Percentiles rank a stretch among this genome's conserved stretches.
phyloP scores from a whole-genome alignment of 2,797 vertebrate species.

The Furcifer pardalis region DNA sequence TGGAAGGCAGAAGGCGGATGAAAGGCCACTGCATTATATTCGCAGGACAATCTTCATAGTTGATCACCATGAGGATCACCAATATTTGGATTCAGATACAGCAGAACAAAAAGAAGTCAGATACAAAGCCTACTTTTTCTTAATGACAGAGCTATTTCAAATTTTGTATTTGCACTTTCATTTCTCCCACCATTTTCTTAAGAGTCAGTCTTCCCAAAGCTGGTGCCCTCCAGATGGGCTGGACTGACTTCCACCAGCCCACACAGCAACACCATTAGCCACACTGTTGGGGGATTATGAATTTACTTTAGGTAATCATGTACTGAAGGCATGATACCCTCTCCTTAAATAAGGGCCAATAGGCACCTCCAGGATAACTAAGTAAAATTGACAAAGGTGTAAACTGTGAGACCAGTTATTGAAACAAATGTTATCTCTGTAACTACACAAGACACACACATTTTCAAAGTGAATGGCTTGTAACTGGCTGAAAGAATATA shows the following conservation, averaged over 20 bases:
- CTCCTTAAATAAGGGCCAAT: not conserved
- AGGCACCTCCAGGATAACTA: not conserved
- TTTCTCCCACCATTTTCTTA: not conserved
- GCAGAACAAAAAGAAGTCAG: too few relatives aligned
- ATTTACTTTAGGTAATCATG: not conserved
- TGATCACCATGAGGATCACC: too few relatives aligned
- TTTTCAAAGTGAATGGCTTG: not conserved
- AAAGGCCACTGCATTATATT: too few relatives aligned
- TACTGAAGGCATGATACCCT: not conserved
- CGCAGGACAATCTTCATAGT: too few relatives aligned
- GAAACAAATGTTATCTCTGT: not conserved
- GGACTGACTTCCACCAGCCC: not conserved
- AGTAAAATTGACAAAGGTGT: not conserved
- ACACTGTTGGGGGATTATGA: not conserved
- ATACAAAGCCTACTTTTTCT: not conserved
- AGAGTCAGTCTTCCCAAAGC: not conserved
- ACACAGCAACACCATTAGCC: not conserved
- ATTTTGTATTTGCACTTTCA: not conserved
- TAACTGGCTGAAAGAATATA: not conserved
- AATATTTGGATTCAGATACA: too few relatives aligned
- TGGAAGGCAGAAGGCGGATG: too few relatives aligned
- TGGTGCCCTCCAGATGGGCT: not conserved
- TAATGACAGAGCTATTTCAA: not conserved
- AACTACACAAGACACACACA: not conserved
- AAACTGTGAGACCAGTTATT: not conserved